These are phyloP conservation scores for Xanthorhoe designata DNA, from an alignment of 2,888 invertebrate genomes.

Conservation along the genomic window DNA sequence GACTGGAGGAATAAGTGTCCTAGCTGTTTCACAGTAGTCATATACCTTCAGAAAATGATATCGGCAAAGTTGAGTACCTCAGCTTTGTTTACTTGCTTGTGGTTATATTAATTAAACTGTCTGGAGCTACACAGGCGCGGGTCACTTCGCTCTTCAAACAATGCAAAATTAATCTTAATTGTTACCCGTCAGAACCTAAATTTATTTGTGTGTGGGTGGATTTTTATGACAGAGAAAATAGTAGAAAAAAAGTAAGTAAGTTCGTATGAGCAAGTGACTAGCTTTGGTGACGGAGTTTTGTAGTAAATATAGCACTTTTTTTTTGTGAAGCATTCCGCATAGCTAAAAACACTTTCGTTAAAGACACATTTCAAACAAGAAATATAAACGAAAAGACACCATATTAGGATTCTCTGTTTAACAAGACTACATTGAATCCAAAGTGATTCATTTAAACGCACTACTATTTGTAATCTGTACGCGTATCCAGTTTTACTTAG, in stretches of 20 bases:
- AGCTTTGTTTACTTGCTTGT: constrained; percentile 24
- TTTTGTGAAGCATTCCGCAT: too few species aligned
- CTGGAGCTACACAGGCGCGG: neutral
- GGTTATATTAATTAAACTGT: constrained; percentile 30
- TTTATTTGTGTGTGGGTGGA: too few species aligned
- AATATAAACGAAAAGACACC: too few species aligned
- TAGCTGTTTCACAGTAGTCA: neutral
- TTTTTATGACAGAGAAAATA: too few species aligned
- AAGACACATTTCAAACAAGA: too few species aligned
- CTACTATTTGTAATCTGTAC: neutral
- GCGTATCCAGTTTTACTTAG: constrained; percentile 10
- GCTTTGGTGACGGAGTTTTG: too few species aligned
- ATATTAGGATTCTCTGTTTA: too few species aligned
- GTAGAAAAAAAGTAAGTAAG: too few species aligned
- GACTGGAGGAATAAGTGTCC: neutral
- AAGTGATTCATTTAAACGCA: neutral
- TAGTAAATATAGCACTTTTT: too few species aligned
- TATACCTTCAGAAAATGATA: constrained; percentile 22
- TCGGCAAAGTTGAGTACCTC: constrained; percentile 22
- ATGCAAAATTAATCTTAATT: constrained; percentile 1
- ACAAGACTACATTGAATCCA: too few species aligned
- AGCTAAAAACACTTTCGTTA: too few species aligned
- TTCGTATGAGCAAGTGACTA: too few species aligned
- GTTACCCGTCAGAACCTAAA: neutral
- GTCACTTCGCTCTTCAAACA: neutral